These are phyloP conservation scores for Gymnarchus niloticus DNA, from an alignment of 2,113 vertebrate species.

Conservation along the genomic window DNA sequence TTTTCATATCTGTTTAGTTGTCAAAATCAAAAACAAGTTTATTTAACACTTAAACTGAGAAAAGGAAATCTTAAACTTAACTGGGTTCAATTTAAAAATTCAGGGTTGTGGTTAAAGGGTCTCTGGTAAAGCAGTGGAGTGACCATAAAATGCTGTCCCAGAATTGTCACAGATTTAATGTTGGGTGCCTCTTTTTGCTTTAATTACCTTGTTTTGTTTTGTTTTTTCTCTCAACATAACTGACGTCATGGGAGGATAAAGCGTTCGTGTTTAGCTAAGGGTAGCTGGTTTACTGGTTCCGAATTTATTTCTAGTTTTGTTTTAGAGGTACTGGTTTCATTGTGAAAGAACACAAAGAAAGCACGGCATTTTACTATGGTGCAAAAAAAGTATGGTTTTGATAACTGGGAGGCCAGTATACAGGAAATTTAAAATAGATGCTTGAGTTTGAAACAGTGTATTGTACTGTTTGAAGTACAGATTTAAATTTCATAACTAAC, in stretches of 20 bases:
- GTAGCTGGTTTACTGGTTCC: background rate
- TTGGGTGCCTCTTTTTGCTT: background rate
- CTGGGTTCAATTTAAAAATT: background rate
- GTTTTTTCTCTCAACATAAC: background rate
- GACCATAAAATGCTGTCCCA: background rate
- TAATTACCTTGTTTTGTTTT: background rate
- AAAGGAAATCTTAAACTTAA: background rate
- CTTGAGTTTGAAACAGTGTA: background rate
- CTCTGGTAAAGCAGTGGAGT: background rate
- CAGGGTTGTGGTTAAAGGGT: background rate
- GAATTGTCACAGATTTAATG: background rate
- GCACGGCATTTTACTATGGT: background rate
- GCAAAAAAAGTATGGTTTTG: background rate
- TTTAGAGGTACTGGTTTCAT: background rate
- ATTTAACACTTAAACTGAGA: background rate
- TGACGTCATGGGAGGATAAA: background rate
- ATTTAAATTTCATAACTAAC: background rate
- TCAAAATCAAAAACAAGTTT: background rate
- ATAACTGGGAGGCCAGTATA: background rate
- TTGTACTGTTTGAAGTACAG: background rate
- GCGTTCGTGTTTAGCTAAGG: background rate
- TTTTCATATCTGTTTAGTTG: background rate
- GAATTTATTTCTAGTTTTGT: background rate
- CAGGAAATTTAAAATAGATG: background rate
- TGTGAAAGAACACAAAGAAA: background rate